Percentiles rank a stretch among this genome's conserved stretches.
phyloP scores from a whole-genome alignment of 2,888 invertebrate species.

The Conchocele bisecta region DNA sequence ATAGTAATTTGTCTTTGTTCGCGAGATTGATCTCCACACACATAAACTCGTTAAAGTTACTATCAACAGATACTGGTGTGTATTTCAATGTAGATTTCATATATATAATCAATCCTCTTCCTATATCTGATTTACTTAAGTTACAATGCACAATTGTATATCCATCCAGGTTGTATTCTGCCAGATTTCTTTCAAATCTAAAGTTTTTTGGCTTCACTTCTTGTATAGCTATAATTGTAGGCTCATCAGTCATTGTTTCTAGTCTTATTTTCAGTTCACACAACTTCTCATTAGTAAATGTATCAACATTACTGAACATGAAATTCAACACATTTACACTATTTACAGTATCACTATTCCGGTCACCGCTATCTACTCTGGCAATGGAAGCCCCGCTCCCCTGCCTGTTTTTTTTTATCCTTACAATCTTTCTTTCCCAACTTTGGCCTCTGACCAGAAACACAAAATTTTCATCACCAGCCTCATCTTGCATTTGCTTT shows the following conservation, averaged over 20 bases:
- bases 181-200: neutral
- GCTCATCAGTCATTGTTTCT: neutral
- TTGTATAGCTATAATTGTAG: neutral
- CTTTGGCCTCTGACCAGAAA: too few species aligned
- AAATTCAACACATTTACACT: neutral
- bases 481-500: too few species aligned
- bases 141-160: neutral
- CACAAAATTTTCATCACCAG: too few species aligned
- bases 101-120: constrained; percentile 11
- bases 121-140: neutral
- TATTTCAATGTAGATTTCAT: neutral
- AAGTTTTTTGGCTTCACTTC: constrained; percentile 18
- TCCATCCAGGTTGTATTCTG: constrained; percentile 11
- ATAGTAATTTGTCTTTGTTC: neutral
- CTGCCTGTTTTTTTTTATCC: too few species aligned
- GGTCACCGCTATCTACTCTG: too few species aligned
- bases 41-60: neutral
- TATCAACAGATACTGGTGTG: neutral
- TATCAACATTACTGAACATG: constrained; percentile 15
- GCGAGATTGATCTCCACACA: neutral
- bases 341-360: neutral
- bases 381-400: too few species aligned
- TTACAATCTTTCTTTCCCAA: too few species aligned
- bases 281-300: constrained; percentile 4
- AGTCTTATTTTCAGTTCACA: neutral